Percentiles rank a stretch among this genome's conserved stretches.
These are phyloP conservation scores for Mionectes macconnelli DNA, from an alignment of 2,113 vertebrate species.

Conservation along the genomic window DNA sequence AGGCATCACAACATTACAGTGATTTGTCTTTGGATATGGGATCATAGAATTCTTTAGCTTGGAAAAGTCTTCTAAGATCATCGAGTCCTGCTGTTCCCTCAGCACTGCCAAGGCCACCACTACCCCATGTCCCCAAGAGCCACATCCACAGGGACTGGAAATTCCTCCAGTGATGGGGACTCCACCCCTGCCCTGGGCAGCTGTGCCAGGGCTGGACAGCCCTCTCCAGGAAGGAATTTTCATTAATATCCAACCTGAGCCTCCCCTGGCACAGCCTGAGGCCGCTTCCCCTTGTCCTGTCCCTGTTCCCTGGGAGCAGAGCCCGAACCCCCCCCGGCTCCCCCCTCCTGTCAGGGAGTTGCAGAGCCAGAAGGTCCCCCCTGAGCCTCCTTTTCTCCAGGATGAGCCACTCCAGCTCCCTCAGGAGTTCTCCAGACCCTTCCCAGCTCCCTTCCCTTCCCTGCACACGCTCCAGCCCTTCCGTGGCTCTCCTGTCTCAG, in stretches of 20 bases:
- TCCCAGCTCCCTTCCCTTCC: not conserved
- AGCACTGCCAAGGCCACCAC: not conserved
- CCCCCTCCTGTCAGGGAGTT: not conserved
- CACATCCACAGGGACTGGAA: not conserved
- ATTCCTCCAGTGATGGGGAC: not conserved
- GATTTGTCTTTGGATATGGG: not conserved
- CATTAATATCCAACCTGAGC: rapidly evolving
- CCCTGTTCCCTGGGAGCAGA: not conserved
- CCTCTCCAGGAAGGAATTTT: not conserved
- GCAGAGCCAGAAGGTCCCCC: not conserved
- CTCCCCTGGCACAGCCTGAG: not conserved
- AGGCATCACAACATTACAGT: not conserved
- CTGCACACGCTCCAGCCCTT: not conserved
- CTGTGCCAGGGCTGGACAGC: not conserved
- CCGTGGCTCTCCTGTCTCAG: not conserved
- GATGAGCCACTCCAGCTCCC: not conserved
- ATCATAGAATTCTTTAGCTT: not conserved
- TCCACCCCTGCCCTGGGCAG: not conserved
- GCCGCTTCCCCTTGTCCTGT: not conserved
- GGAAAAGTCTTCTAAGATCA: not conserved
- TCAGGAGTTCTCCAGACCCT: not conserved
- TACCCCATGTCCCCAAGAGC: not conserved
- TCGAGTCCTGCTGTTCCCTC: not conserved
- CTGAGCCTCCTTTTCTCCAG: not conserved
- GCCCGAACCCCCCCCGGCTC: not conserved